These are phyloP conservation scores for Thaumatotibia leucotreta DNA, from an alignment of 1,140 invertebrate species.

Conservation along the genomic window DNA sequence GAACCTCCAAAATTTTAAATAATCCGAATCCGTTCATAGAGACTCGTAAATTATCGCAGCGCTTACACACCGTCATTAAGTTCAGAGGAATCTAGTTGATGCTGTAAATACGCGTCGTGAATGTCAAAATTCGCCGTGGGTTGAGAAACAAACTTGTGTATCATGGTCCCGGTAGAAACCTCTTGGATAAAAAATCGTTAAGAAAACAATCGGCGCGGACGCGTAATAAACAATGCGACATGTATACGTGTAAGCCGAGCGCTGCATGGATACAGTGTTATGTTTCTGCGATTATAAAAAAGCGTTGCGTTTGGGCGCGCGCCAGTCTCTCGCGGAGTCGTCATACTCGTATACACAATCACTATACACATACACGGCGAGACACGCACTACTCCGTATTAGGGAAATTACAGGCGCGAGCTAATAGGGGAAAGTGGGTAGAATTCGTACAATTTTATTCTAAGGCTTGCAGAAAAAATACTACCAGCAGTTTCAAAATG, in stretches of 20 bases:
- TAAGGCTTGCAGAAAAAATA: too few species aligned
- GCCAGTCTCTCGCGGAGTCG: constrained; percentile 8
- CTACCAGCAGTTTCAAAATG: too few species aligned
- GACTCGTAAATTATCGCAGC: constrained; percentile 15
- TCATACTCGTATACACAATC: too few species aligned
- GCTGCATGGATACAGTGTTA: constrained; percentile 27
- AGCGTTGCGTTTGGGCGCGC: constrained; percentile 15
- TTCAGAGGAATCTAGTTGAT: background rate
- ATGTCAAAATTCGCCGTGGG: background rate
- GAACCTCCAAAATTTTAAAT: constrained; percentile 15
- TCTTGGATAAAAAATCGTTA: background rate
- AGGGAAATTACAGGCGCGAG: too few species aligned
- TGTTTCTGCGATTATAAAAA: constrained; percentile 9
- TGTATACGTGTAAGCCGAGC: background rate
- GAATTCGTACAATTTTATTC: too few species aligned
- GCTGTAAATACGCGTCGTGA: background rate
- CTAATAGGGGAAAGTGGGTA: too few species aligned
- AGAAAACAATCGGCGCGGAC: background rate
- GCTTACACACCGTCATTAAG: background rate
- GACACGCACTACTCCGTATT: too few species aligned
- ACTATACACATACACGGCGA: too few species aligned
- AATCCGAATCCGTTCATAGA: constrained; percentile 8
- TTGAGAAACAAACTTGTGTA: background rate
- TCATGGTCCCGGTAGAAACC: background rate
- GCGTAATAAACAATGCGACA: background rate